Evolutionary conservation across 92 coral and sea anemone genomes (phyloP), one percentile per base, ranked within the genome.

Genomic region (Porites evermanni): DNA sequence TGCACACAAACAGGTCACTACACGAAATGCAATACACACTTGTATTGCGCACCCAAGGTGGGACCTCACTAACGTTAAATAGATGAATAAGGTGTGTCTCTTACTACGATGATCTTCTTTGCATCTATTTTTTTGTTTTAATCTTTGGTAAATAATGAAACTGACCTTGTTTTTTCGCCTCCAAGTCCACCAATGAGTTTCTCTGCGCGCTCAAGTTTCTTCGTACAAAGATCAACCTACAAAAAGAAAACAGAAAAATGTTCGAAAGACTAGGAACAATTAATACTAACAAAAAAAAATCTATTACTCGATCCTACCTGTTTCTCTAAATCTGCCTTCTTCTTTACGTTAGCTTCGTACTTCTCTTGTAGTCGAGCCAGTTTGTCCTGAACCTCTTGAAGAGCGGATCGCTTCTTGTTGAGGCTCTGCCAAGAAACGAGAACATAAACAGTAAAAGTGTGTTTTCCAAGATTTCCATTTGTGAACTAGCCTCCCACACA

Each of bases 151-250:
- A 53, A 78, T 52, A 21, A 53, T n/a, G 66, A 19, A 7, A 59
- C 51, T 3, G 75, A 95, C 98, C 98, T 90, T 67, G 99, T 93
- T 88, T 93, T 94, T 67, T 96, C 99, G 16, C 99, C 99, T 2
- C 99, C 99, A 32, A 96, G 95, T 13, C 99, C 99, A 13, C 99
- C 98, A 74, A 96, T 96, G 76, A 96, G 84, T 88, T 96, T 96
- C 79, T 96, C 99, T 29, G 99, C 99, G 67, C 99, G 94, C 70
- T 96, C 99, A 38, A 96, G 96, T 75, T 96, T 96, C 89, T 96
- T 96, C 47, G 99, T 88, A 71, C 99, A 96, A 53, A 96, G 94
- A 58, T 96, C 99, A 56, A 96, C 99, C 99, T 96, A 64, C 47
- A 11, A 85, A 38, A 38, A 82, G 38, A 91, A 38, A 69, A 12